These are phyloP conservation scores for Sebastes dallii DNA, from an alignment of 2,797 vertebrate species.

Conservation along the genomic window DNA sequence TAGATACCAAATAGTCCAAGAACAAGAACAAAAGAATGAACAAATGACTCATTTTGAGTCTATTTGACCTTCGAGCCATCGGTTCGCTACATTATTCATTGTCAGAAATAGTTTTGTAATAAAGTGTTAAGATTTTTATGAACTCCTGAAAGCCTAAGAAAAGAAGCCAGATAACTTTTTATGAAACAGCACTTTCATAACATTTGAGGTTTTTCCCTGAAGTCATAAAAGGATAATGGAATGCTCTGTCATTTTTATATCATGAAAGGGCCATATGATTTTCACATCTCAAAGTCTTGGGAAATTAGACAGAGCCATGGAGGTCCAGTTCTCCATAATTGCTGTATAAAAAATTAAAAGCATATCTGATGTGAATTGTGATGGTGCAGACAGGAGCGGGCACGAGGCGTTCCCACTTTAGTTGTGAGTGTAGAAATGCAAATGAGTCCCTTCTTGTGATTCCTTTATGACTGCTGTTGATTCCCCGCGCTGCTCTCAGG, in stretches of 20 bases:
- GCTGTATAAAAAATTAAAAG: constrained; percentile 79
- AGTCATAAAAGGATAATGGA: constrained; percentile 68
- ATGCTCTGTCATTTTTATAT: constrained; percentile 67
- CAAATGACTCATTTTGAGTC: constrained; percentile 14
- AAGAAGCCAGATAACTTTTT: constrained; percentile 57
- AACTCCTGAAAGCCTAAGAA: constrained; percentile 50
- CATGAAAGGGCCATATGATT: constrained; percentile 65
- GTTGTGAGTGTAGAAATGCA: constrained; percentile 76
- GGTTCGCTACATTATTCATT: constrained; percentile 47
- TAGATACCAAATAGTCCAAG: not conserved
- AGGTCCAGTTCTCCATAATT: constrained; percentile 75
- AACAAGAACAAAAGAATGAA: constrained; percentile 31
- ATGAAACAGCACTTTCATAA: constrained; percentile 68
- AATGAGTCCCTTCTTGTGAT: constrained; percentile 73
- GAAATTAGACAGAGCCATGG: constrained; percentile 74
- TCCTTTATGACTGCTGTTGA: constrained; percentile 71
- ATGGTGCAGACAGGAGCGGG: constrained; percentile 58
- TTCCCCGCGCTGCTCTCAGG: constrained; percentile 62
- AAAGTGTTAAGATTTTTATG: constrained; percentile 55
- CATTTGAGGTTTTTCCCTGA: constrained; percentile 59
- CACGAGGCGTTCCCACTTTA: constrained; percentile 60
- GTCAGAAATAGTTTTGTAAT: constrained; percentile 56
- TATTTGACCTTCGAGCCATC: constrained; percentile 35
- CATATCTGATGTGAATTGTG: constrained; percentile 72
- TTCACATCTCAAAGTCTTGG: constrained; percentile 74